Evolutionary conservation across 2,113 vertebrate genomes (phyloP).

Genomic region (Cricetomys ansorgei): DNA sequence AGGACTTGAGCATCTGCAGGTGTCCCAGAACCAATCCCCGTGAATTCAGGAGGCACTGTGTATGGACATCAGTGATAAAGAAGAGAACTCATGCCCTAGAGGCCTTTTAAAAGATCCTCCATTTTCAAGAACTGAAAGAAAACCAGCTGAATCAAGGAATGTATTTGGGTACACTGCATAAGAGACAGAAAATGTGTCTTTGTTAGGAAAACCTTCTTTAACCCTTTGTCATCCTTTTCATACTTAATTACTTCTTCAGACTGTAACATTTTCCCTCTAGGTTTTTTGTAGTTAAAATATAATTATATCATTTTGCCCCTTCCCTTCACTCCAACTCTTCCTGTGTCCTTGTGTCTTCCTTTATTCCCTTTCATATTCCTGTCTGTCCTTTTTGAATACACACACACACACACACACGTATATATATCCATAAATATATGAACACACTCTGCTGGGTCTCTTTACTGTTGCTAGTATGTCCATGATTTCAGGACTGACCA

Average conservation of each 20-base stretch:
- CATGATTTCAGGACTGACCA: neutral
- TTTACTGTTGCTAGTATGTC: neutral
- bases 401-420: too few species aligned
- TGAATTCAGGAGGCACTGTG: neutral
- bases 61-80: neutral
- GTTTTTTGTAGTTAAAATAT: neutral
- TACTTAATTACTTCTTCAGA: constrained; percentile 40
- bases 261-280: neutral
- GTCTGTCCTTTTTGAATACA: too few species aligned
- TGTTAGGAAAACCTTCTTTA: neutral
- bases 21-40: neutral
- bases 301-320: neutral
- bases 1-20: neutral
- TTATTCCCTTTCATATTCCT: neutral
- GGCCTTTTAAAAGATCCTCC: neutral
- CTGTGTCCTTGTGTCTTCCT: too few species aligned
- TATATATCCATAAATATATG: neutral
- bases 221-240: neutral
- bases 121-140: neutral
- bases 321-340: neutral
- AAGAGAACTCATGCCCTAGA: neutral
- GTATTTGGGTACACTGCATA: neutral
- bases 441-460: neutral
- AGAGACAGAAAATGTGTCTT: neutral
- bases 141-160: neutral